These are phyloP conservation scores for Parazoanthus darwini DNA, from an alignment of 92 coral and sea anemone genomes.

Conservation along the genomic window DNA sequence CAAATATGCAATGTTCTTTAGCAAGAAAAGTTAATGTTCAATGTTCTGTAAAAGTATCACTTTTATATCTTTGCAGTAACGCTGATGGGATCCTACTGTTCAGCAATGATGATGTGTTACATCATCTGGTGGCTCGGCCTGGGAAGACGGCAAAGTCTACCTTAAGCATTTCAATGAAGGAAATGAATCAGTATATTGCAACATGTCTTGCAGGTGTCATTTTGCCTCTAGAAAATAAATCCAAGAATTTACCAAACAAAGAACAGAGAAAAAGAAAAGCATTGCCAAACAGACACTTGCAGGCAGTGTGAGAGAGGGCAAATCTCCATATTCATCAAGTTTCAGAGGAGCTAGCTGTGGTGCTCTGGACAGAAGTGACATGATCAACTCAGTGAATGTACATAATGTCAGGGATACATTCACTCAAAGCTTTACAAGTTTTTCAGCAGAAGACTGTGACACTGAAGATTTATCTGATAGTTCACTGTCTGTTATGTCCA, in stretches of 20 bases:
- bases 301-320: not conserved
- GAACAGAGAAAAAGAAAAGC: slow-evolving; percentile 13
- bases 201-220: slow-evolving; percentile 82
- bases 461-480: slow-evolving; percentile 38
- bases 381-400: not conserved
- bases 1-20: not conserved
- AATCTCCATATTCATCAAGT: not conserved
- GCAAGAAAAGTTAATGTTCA: not conserved
- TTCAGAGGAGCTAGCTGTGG: not conserved
- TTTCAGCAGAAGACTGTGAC: not conserved
- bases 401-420: not conserved
- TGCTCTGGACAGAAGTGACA: not conserved
- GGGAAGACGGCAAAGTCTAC: slow-evolving; percentile 40
- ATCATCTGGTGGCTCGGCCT: slow-evolving; percentile 59
- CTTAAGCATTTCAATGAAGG: slow-evolving; percentile 66
- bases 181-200: slow-evolving; percentile 78
- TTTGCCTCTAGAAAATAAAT: slow-evolving; percentile 72
- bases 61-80: slow-evolving; percentile 51
- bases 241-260: slow-evolving; percentile 45
- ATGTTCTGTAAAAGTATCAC: not conserved
- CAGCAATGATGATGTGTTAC: slow-evolving; percentile 82
- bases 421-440: not conserved
- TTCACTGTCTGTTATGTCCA: slow-evolving; percentile 53
- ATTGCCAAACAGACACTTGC: not conserved
- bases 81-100: slow-evolving; percentile 78